Conservation (phyloP, 2,888 invertebrate genomes). For the Liodrosophila aerea region DNA sequence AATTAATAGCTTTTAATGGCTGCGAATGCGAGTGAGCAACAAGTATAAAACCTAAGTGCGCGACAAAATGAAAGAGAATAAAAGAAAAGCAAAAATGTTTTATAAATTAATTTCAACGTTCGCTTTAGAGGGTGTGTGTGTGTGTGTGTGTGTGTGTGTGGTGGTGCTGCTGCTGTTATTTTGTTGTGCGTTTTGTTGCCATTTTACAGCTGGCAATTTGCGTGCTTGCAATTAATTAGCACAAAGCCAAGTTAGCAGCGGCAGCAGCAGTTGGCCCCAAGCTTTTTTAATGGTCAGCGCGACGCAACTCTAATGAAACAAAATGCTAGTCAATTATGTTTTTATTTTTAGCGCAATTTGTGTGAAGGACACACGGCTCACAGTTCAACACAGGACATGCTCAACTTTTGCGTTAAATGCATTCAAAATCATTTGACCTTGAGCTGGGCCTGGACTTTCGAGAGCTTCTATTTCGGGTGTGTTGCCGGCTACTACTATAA, state of each 20-base stretch:
- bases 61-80: constrained; percentile 1
- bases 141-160: constrained; percentile 5
- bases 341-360: constrained; percentile 4
- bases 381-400: constrained; percentile 36
- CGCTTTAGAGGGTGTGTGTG: not conserved
- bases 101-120: constrained; percentile 33
- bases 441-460: constrained; percentile 2
- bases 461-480: constrained; percentile 29
- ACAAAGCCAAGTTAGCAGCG: constrained; percentile 18
- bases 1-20: constrained; percentile 61
- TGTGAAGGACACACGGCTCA: constrained; percentile 27
- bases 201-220: constrained; percentile 43
- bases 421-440: constrained; percentile 37
- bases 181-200: constrained; percentile 16
- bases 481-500: constrained; percentile 36
- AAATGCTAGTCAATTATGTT: constrained; percentile 23
- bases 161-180: too few species aligned
- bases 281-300: constrained; percentile 1
- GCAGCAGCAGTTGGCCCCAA: constrained; percentile 8
- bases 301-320: constrained; percentile 20
- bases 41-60: constrained; percentile 43
- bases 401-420: constrained; percentile 11
- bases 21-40: constrained; percentile 43
- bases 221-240: constrained; percentile 65
- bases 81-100: constrained; percentile 10